Percentiles rank a stretch among this genome's conserved stretches.
These are phyloP conservation scores for Aphelenchoides bicaudatus DNA, from an alignment of 2,888 invertebrate genomes.

Conservation along the genomic window DNA sequence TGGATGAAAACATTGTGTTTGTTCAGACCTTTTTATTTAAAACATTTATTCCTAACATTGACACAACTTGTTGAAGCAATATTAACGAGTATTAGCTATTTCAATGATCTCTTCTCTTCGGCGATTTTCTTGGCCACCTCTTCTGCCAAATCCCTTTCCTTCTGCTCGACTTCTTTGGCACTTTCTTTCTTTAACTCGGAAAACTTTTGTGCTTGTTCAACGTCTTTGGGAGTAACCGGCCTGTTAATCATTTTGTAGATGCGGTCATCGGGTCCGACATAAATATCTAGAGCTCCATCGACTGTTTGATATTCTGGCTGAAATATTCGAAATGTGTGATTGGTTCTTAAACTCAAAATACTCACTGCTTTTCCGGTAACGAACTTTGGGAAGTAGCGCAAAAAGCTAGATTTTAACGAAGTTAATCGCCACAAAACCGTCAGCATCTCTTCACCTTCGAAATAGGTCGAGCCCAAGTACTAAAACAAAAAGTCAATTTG, in stretches of 20 bases:
- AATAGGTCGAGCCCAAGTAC: constrained; percentile 51
- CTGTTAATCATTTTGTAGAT: constrained; percentile 48
- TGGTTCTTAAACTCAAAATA: constrained; percentile 11
- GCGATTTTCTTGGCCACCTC: too few species aligned
- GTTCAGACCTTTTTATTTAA: too few species aligned
- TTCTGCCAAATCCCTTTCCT: constrained; percentile 13
- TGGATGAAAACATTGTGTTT: too few species aligned
- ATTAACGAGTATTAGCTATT: constrained; percentile 14
- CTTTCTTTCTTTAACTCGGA: constrained; percentile 28
- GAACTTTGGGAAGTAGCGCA: constrained; percentile 47
- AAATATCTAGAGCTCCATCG: constrained; percentile 50
- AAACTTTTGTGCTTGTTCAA: constrained; percentile 38
- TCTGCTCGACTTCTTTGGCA: constrained; percentile 27
- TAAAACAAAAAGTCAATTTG: constrained; percentile 23
- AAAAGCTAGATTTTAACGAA: constrained; percentile 40
- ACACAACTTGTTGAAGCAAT: constrained; percentile 11
- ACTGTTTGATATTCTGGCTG: constrained; percentile 35
- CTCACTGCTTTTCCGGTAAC: constrained; percentile 42
- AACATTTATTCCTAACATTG: too few species aligned
- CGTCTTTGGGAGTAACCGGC: constrained; percentile 40
- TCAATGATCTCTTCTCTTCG: background rate
- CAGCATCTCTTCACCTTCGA: constrained; percentile 51
- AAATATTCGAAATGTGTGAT: background rate
- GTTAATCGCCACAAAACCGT: constrained; percentile 47
- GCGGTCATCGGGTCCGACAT: constrained; percentile 39